Conservation (phyloP, 2,113 vertebrate species). For the Burhinus oedicnemus region DNA sequence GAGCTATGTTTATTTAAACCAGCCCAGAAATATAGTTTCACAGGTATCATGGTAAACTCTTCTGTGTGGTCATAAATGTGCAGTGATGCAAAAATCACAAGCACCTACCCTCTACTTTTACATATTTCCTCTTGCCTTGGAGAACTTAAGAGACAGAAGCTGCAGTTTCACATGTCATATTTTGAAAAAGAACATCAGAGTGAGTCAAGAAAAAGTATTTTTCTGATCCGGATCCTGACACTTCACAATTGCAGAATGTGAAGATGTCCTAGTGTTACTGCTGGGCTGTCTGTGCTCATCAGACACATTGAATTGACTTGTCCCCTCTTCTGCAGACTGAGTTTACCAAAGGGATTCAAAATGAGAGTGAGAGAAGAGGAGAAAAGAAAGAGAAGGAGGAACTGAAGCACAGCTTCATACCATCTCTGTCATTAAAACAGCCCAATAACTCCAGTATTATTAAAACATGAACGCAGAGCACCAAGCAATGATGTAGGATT, state of each 20-base stretch:
- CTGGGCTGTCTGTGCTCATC: constrained; percentile 15
- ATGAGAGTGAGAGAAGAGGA: not conserved
- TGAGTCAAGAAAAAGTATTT: constrained; percentile 1
- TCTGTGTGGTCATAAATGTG: not conserved
- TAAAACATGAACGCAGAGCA: not conserved
- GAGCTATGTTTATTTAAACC: not conserved
- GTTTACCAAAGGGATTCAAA: not conserved
- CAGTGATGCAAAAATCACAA: not conserved
- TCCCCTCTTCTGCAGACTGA: not conserved
- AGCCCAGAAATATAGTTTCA: not conserved
- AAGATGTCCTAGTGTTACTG: not conserved
- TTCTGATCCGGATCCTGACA: not conserved
- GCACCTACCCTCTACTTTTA: not conserved
- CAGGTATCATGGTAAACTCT: not conserved
- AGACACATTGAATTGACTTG: not conserved
- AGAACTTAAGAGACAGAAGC: constrained; percentile 6
- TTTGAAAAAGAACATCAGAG: not conserved
- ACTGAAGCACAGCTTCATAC: not conserved
- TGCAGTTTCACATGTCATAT: not conserved
- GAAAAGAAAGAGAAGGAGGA: not conserved
- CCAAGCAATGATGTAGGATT: not conserved
- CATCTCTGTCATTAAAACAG: not conserved
- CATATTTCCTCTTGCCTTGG: not conserved
- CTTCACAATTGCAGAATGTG: not conserved
- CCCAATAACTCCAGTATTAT: not conserved